These are phyloP conservation scores for Fissipunctia ypsillon DNA, from an alignment of 2,888 invertebrate genomes.

Conservation along the genomic window DNA sequence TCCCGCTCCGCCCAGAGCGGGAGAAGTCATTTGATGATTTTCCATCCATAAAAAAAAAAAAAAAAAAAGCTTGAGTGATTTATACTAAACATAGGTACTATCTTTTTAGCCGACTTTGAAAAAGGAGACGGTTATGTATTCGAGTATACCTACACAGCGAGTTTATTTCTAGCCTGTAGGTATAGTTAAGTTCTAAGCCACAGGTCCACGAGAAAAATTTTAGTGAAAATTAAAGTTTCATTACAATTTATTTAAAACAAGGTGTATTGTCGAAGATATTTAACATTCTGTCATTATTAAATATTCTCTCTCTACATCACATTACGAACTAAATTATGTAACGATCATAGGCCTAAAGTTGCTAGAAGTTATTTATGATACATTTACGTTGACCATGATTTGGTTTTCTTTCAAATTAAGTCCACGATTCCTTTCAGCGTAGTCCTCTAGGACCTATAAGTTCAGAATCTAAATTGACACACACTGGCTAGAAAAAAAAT, in stretches of 20 bases:
- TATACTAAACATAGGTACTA: background rate
- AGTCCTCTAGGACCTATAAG: background rate
- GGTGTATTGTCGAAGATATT: background rate
- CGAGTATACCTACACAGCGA: background rate
- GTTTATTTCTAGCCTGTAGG: background rate
- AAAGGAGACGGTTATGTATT: background rate
- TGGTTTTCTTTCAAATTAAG: background rate
- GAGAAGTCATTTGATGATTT: too few species aligned
- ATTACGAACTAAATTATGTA: background rate
- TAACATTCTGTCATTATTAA: too few species aligned
- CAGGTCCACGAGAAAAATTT: background rate
- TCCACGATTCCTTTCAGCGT: background rate
- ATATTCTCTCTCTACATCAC: background rate
- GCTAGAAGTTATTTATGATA: background rate
- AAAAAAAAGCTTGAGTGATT: slow-evolving; percentile 9
- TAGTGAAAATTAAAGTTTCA: too few species aligned
- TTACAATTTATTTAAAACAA: background rate
- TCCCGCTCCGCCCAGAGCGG: too few species aligned
- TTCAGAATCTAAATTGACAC: background rate
- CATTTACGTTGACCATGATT: background rate
- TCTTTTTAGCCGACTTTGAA: background rate
- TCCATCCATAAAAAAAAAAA: too few species aligned
- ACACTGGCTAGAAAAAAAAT: too few species aligned
- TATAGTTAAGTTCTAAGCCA: too few species aligned
- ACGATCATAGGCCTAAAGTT: background rate